A percentile compares a stretch with the other conserved stretches of the same genome.
These are phyloP conservation scores for Microplitis demolitor DNA, from an alignment of 1,140 invertebrate genomes.

Conservation along the genomic window DNA sequence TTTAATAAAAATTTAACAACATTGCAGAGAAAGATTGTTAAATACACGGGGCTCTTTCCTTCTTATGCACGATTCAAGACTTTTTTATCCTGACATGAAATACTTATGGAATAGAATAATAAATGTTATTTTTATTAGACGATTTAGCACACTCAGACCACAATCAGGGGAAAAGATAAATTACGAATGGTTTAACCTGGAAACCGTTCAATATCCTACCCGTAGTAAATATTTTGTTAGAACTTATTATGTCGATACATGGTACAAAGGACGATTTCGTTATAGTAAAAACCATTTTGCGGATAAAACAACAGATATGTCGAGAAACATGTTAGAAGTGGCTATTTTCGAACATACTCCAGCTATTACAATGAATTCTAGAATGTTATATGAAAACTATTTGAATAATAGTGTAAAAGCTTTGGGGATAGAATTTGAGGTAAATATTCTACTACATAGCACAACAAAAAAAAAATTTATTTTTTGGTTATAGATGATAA, in stretches of 20 bases:
- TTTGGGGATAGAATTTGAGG: conserved; percentile 70
- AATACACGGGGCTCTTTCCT: conserved; percentile 73
- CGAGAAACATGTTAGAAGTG: conserved; percentile 62
- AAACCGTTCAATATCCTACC: conserved; percentile 73
- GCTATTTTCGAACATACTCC: conserved; percentile 75
- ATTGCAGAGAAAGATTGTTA: conserved; percentile 68
- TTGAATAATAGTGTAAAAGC: conserved; percentile 34
- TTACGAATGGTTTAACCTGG: conserved; percentile 69
- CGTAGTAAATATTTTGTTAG: conserved; percentile 58
- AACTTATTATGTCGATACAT: conserved; percentile 67
- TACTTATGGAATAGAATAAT: conserved; percentile 79
- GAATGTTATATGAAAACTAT: conserved; percentile 46
- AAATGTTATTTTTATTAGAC: conserved; percentile 73
- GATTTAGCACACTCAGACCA: conserved; percentile 54
- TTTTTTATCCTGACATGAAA: conserved; percentile 69
- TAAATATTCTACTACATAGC: conserved; percentile 37
- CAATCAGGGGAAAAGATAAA: conserved; percentile 47
- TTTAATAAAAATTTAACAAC: neutral
- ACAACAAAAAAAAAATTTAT: conserved; percentile 6
- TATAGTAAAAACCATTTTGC: conserved; percentile 63
- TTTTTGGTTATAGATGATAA: conserved; percentile 66
- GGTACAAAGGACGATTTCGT: conserved; percentile 66
- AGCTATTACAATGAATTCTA: conserved; percentile 63
- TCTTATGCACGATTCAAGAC: conserved; percentile 69
- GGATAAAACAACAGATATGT: conserved; percentile 68